Conservation (phyloP, 2,888 invertebrate species). For the Cephus runcator region DNA sequence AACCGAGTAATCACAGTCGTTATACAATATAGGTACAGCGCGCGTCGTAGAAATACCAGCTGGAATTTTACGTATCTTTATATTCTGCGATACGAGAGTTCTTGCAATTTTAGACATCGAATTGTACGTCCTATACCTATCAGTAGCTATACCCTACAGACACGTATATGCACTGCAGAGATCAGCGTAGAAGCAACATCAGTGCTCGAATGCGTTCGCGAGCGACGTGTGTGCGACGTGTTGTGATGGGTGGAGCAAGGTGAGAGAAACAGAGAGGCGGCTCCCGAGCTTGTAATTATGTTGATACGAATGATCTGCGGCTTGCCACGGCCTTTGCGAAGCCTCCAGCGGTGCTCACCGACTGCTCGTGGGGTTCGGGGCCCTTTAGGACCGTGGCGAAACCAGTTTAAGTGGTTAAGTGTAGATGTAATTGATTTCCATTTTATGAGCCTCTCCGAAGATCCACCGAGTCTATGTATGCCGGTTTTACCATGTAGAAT, state of each 20-base stretch:
- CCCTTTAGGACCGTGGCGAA: conserved; percentile 63
- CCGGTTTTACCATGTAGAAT: background rate
- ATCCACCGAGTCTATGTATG: conserved; percentile 31
- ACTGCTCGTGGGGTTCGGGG: conserved; percentile 39
- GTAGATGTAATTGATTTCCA: conserved; percentile 66
- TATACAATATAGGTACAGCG: background rate
- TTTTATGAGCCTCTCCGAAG: conserved; percentile 60
- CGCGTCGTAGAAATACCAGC: background rate
- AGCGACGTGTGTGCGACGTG: conserved; percentile 53
- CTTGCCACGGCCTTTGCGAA: conserved; percentile 55
- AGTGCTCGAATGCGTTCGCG: background rate
- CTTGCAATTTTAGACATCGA: background rate
- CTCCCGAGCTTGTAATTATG: conserved; percentile 67
- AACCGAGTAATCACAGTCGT: conserved; percentile 10
- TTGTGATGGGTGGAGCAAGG: conserved; percentile 64
- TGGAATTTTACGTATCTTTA: background rate
- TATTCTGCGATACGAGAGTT: background rate
- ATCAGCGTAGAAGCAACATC: background rate
- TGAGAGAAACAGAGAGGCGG: conserved; percentile 65
- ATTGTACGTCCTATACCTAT: background rate
- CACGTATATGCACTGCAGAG: background rate
- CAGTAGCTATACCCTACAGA: background rate
- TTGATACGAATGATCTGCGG: conserved; percentile 67
- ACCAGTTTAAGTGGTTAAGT: conserved; percentile 66
- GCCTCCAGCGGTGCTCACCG: conserved; percentile 61